phyloP scores from a whole-genome alignment of 2,888 invertebrate genomes.

The Scaeva pyrastri region DNA sequence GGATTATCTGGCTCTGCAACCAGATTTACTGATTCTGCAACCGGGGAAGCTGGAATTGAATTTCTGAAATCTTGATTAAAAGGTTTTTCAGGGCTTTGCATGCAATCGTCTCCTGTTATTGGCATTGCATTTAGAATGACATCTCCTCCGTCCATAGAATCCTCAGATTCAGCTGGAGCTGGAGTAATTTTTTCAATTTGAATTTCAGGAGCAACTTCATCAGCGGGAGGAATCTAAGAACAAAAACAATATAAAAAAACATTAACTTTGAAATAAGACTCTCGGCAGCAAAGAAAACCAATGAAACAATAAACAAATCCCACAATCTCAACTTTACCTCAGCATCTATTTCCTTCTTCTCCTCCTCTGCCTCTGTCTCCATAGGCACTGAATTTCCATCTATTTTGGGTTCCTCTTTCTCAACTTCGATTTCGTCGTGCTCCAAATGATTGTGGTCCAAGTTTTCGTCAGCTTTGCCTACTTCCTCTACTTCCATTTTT shows the following conservation, averaged over 20 bases:
- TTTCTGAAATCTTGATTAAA: background rate
- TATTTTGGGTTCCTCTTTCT: background rate
- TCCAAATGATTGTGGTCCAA: constrained; percentile 6
- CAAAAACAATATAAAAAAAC: too few species aligned
- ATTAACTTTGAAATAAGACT: too few species aligned
- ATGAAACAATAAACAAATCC: too few species aligned
- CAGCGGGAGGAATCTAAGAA: background rate
- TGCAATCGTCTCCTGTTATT: constrained; percentile 62
- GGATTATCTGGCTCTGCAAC: background rate
- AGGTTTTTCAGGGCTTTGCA: constrained; percentile 17
- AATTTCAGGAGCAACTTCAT: background rate
- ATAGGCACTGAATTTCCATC: background rate
- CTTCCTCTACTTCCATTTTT: constrained; percentile 10
- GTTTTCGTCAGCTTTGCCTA: background rate
- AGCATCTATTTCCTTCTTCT: too few species aligned
- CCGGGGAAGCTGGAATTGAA: background rate
- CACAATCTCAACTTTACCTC: background rate
- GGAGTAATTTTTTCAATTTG: background rate
- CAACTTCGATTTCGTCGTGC: background rate
- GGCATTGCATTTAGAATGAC: constrained; percentile 45
- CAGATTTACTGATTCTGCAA: background rate
- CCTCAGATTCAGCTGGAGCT: background rate
- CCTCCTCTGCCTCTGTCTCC: background rate
- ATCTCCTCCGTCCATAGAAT: constrained; percentile 54
- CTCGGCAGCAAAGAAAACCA: too few species aligned